Evolutionary conservation across 2,113 vertebrate genomes (phyloP).

Genomic region (Notarius lentiginosus): DNA sequence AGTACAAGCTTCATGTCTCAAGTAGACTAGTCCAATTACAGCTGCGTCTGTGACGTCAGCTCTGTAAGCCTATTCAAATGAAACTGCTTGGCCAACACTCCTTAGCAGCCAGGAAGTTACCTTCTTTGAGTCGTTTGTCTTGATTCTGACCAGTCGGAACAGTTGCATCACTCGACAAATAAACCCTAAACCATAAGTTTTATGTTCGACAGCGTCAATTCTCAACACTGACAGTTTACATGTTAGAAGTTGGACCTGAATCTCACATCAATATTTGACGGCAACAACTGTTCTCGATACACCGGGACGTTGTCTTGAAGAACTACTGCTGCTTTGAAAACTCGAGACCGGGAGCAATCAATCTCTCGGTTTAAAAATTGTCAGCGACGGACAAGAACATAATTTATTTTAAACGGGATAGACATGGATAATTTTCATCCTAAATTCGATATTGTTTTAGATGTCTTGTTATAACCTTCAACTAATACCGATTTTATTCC

Average conservation of each 20-base stretch:
- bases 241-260: neutral
- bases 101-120: neutral
- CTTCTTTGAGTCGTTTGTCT: neutral
- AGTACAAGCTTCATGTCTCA: neutral
- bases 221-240: neutral
- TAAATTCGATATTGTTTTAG: neutral
- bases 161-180: neutral
- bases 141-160: neutral
- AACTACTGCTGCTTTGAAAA: neutral
- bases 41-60: neutral
- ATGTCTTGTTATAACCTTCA: neutral
- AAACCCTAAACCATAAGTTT: neutral
- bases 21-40: too few relatives aligned
- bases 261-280: neutral
- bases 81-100: neutral
- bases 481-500: neutral
- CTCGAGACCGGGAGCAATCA: neutral
- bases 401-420: neutral
- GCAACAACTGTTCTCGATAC: neutral
- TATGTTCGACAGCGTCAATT: neutral
- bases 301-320: neutral
- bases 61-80: neutral
- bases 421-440: neutral
- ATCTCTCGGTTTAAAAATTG: neutral
- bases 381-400: neutral